phyloP scores from a whole-genome alignment of 2,113 vertebrate species.

The Zosterops lateralis region DNA sequence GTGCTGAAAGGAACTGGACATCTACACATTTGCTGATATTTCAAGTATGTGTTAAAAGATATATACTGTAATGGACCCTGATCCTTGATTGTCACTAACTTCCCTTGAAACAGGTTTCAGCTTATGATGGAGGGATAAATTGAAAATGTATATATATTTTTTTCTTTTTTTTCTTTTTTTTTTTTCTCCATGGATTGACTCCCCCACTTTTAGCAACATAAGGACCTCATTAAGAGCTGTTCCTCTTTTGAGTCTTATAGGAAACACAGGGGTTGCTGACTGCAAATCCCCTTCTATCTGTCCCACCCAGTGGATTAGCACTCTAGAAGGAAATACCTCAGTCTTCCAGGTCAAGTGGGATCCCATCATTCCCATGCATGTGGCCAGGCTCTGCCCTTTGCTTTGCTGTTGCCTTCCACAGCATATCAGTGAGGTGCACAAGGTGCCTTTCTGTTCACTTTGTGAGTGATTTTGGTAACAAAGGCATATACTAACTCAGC shows the following conservation, averaged over 20 bases:
- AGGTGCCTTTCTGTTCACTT: neutral
- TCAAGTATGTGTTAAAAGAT: neutral
- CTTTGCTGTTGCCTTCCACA: neutral
- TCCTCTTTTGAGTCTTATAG: neutral
- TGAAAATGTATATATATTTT: neutral
- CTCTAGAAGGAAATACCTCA: neutral
- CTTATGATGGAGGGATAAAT: neutral
- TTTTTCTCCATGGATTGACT: accelerated
- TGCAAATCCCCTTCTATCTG: neutral
- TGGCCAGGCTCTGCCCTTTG: neutral
- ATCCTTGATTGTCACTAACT: neutral
- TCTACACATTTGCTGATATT: neutral
- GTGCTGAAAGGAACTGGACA: neutral
- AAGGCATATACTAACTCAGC: accelerated
- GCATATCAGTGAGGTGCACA: neutral
- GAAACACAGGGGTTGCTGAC: neutral
- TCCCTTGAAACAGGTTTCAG: neutral
- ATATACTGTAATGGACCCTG: neutral
- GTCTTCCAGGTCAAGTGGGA: neutral
- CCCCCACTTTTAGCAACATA: neutral
- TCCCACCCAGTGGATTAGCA: neutral
- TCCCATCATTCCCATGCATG: accelerated
- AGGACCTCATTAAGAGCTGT: neutral
- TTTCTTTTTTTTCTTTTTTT: neutral
- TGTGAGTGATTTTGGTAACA: neutral